Evolutionary conservation across 2,113 vertebrate genomes (phyloP), one percentile per base, ranked within the genome.

Genomic region (Brachyistius frenatus): DNA sequence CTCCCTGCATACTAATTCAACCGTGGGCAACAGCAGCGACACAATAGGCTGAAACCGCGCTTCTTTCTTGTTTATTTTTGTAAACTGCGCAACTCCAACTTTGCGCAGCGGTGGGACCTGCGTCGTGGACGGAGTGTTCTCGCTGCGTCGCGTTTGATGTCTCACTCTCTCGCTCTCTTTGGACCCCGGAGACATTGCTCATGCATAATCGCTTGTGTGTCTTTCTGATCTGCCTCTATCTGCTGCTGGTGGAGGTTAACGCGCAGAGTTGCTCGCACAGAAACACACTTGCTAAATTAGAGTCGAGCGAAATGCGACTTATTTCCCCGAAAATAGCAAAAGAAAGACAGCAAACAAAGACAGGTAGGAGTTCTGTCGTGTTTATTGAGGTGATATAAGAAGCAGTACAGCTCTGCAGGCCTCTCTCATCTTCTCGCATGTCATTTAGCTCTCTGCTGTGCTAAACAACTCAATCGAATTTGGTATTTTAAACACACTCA

Each of bases 181-280:
- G 78, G 80, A 85, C 91, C 88, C 91, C 39, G 71, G 91, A 91
- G 91, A 92, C 86, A 86, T 91, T 88, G 78, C 80, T 91, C 87
- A 90, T 90, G 91, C 91, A 93, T 93, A 93, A 93, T 92, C 84
- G 62, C 85, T 76, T 23, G 85, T 84, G 86, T 80, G 83, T 89
- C 85, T 88, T 90, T 93, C 85, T 91, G 83, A 89, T 86, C 85
- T 87, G 85, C 83, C 76, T 90, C 80, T 85, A 83, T 89, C 75
- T 83, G 65, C 81, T 73, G 67, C 76, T 72, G 80, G 65, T 86
- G 86, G 86, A 85, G 89, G 87, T 86, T 88, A 91, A 85, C 58
- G 74, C 69, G 61, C 68, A 47, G 56, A 61, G 73, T 41, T 70
- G 55, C 79, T 52, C 69, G 52, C 32, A 30, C 46, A 73, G 56